phyloP scores from a whole-genome alignment of 1,140 invertebrate species.

The Bombus waltoni region DNA sequence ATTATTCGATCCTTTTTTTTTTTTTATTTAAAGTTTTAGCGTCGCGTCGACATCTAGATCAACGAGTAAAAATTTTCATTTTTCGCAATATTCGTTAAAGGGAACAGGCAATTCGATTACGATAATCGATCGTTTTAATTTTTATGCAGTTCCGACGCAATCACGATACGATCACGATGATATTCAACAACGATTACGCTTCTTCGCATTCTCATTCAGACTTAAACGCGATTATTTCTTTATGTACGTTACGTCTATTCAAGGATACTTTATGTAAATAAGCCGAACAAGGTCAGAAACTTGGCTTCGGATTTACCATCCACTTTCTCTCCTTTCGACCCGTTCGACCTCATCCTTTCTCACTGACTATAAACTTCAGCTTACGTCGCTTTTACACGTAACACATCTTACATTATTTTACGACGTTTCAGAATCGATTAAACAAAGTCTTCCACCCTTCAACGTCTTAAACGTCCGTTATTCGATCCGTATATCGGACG shows the following conservation, averaged over 20 bases:
- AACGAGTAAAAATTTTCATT: no score
- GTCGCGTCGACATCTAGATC: no score
- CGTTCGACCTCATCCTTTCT: constrained; percentile 21
- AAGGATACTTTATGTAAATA: constrained; percentile 28
- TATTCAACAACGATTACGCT: background rate
- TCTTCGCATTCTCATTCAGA: background rate
- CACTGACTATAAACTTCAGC: constrained; percentile 27
- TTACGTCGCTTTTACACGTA: constrained; percentile 27
- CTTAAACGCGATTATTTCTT: background rate
- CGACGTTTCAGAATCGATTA: background rate
- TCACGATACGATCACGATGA: background rate
- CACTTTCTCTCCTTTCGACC: constrained; percentile 26
- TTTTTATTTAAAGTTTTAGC: no score
- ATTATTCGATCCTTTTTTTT: no score
- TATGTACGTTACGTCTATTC: background rate
- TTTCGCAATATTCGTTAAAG: no score
- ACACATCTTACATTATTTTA: constrained; percentile 13
- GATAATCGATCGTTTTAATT: no score
- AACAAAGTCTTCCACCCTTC: background rate
- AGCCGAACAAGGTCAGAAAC: constrained; percentile 47
- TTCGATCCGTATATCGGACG: no score
- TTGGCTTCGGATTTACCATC: constrained; percentile 31
- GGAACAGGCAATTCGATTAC: no score
- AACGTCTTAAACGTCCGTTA: no score
- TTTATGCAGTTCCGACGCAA: background rate